Base-by-base conservation (phyloP, 2,113 vertebrate species). In the Microcebus lehilahytsara region DNA sequence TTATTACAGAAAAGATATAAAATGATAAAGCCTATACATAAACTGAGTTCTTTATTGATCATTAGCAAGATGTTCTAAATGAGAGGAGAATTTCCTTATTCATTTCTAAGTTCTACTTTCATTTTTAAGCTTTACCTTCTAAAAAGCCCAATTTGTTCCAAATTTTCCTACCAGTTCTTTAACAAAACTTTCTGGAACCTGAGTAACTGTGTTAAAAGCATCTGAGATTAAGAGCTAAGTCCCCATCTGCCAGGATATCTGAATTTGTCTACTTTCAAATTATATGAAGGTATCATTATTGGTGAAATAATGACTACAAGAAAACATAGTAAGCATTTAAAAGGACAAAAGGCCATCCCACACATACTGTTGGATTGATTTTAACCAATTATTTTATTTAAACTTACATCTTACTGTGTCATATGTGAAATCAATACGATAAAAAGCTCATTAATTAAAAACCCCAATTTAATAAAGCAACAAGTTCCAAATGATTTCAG, bases 191-290 rank as follows among this genome's bases (percentile, higher is more conserved):
- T 81, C 16, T 81, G 77, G 78, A 79, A 91, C 4, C 6, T 6
- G 7, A 87, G 10, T 58, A 87, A 53, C 37, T 91, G 16, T 42
- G 2, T 66, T 66, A 40, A 91, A 94, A 56, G 9, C 53, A 77
- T 81, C 42, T 78, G 17, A 86, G 60, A 64, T 20, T 72, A 74
- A 91, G 42, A 96, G 79, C 56, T 90, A 69, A 96, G 86, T 93
- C 30, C 3, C 62, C 49, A 67, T 56, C 53, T 53, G 19, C 37
- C 17, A 51, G 34, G 32, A 64, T 40, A 58, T 56, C 51, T 89
- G 25, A 79, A 60, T 46, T 16, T 64, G 37, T 9, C 30, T 81
- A 11, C 34, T 40, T 86, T 56, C 27, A 42, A 72, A 78, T 62
- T 60, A 58, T 16, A 60, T 27, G 5, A 37, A 84, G 10, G 9